Evolutionary conservation across 2,888 invertebrate genomes (phyloP).

Genomic region (Periphyllus acericola): DNA sequence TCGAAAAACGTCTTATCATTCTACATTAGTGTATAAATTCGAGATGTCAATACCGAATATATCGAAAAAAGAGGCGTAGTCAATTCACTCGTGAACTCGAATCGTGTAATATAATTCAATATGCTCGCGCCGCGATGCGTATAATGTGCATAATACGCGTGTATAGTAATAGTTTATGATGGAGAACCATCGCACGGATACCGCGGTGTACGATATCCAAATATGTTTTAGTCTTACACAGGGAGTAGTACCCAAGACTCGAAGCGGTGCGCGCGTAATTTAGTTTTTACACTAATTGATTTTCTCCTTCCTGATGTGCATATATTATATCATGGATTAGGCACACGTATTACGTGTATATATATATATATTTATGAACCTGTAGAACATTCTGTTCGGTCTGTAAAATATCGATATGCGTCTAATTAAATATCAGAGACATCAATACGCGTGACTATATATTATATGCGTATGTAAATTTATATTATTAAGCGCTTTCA

Average conservation of each 20-base stretch:
- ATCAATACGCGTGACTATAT: too few species aligned
- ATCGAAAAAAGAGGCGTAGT: constrained; percentile 35
- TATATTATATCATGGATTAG: too few species aligned
- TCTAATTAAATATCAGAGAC: too few species aligned
- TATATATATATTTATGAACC: too few species aligned
- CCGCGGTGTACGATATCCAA: background rate
- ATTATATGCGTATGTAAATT: too few species aligned
- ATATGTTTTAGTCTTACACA: background rate
- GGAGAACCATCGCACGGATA: background rate
- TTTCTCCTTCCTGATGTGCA: background rate
- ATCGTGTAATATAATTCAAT: constrained; percentile 10
- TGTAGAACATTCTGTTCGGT: too few species aligned
- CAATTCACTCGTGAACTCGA: constrained; percentile 2
- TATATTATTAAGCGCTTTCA: too few species aligned
- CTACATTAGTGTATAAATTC: constrained; percentile 41
- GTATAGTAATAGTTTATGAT: background rate
- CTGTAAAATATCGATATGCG: too few species aligned
- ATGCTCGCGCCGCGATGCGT: background rate
- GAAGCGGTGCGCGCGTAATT: too few species aligned
- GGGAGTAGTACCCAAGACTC: background rate
- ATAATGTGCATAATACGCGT: too few species aligned
- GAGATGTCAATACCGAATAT: constrained; percentile 34
- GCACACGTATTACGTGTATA: too few species aligned
- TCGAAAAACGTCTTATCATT: constrained; percentile 50
- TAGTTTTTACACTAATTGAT: background rate